A percentile compares a stretch with the other conserved stretches of the same genome.
These are phyloP conservation scores for Zele albiditarsus DNA, from an alignment of 2,888 invertebrate species.

Conservation along the genomic window DNA sequence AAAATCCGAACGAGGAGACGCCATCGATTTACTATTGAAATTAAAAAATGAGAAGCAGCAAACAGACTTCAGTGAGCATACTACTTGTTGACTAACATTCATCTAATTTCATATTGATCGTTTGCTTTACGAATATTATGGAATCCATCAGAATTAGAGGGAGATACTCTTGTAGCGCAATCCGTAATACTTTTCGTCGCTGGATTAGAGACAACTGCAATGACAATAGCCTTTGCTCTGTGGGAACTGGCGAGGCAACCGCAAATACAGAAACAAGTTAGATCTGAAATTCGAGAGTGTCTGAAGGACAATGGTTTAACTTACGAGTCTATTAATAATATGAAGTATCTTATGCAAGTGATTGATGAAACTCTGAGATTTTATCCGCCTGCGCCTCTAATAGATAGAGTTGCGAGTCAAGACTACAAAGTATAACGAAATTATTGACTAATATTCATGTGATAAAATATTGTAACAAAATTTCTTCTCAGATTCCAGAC, in stretches of 20 bases:
- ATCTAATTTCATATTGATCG: too few relatives aligned
- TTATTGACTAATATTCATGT: too few relatives aligned
- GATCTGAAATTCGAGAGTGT: slow-evolving; percentile 55
- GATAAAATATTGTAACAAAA: not conserved
- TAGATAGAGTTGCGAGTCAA: slow-evolving; percentile 57
- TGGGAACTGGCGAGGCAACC: slow-evolving; percentile 61
- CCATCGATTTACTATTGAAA: slow-evolving; percentile 61
- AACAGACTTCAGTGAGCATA: slow-evolving; percentile 55
- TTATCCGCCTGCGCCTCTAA: slow-evolving; percentile 61
- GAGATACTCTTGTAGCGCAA: slow-evolving; percentile 60
- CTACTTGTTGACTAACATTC: too few relatives aligned
- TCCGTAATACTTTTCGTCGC: slow-evolving; percentile 63
- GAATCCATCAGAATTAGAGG: slow-evolving; percentile 56
- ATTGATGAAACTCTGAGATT: slow-evolving; percentile 61
- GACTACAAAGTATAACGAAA: slow-evolving; percentile 58
- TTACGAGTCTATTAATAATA: slow-evolving; percentile 58
- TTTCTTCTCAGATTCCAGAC: slow-evolving; percentile 56
- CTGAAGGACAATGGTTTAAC: slow-evolving; percentile 51
- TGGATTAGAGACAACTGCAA: slow-evolving; percentile 58
- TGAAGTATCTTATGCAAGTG: slow-evolving; percentile 63
- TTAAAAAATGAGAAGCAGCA: slow-evolving; percentile 57
- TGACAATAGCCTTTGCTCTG: slow-evolving; percentile 58
- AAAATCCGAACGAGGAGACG: slow-evolving; percentile 60
- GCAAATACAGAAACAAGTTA: slow-evolving; percentile 55
- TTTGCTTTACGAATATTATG: too few relatives aligned